Percentiles rank a stretch among this genome's conserved stretches.
Evolutionary conservation across 2,797 vertebrate species (phyloP).

Genomic region (Dendrocincla fuliginosa): DNA sequence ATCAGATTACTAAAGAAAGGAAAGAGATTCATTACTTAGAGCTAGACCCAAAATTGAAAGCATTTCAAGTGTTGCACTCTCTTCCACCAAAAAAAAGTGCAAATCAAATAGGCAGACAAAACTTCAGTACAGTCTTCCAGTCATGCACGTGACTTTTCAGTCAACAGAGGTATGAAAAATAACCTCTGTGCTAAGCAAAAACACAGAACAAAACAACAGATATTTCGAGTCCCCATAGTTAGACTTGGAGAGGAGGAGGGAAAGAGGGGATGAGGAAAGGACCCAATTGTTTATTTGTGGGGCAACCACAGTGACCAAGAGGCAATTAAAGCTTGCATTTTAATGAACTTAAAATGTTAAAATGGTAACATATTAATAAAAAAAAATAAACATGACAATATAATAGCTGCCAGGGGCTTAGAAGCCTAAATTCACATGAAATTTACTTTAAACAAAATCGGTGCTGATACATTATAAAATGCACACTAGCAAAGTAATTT

Average conservation of each 20-base stretch:
- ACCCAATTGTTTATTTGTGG: neutral
- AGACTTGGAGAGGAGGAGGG: neutral
- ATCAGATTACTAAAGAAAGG: neutral
- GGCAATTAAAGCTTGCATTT: neutral
- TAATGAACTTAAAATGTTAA: neutral
- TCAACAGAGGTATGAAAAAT: neutral
- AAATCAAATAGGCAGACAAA: neutral
- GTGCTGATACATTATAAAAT: neutral
- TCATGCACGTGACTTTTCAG: neutral
- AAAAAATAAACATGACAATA: neutral
- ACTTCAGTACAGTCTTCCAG: neutral
- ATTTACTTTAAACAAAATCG: neutral
- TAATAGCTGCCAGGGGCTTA: neutral
- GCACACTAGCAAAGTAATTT: neutral
- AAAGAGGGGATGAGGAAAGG: neutral
- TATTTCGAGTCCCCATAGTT: neutral
- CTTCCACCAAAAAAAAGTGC: neutral
- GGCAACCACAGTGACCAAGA: neutral
- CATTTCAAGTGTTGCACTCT: neutral
- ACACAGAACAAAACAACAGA: neutral
- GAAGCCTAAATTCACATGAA: neutral
- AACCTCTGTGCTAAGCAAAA: neutral
- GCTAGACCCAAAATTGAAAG: neutral
- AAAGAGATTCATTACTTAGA: neutral
- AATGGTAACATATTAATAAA: neutral